These are phyloP conservation scores for Oligia latruncula DNA, from an alignment of 2,888 invertebrate species.

Conservation along the genomic window DNA sequence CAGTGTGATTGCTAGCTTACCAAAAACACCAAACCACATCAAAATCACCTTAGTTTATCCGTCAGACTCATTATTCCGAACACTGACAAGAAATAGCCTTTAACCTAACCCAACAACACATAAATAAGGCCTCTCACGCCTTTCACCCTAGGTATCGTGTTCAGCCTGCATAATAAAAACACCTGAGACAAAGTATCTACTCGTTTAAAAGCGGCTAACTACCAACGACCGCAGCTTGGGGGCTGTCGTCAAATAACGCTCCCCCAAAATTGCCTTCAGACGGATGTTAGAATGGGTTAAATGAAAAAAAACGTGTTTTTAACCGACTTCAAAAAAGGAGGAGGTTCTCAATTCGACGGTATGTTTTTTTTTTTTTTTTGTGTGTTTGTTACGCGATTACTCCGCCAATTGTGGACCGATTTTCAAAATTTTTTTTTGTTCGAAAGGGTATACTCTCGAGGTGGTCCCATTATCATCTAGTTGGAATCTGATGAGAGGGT, in stretches of 20 bases:
- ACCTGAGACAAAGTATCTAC: conserved; percentile 58
- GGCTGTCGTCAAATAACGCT: conserved; percentile 44
- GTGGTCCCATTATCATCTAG: no score
- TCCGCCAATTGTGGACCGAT: no score
- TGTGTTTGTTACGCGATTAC: no score
- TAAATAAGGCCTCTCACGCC: conserved; percentile 34
- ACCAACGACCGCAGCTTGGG: conserved; percentile 40
- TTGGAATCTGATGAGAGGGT: no score
- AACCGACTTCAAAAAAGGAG: no score
- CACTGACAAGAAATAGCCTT: conserved; percentile 3
- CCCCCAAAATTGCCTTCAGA: conserved; percentile 38
- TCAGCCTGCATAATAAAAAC: conserved; percentile 48
- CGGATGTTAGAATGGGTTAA: neutral
- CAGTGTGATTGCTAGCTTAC: neutral
- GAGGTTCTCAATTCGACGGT: no score
- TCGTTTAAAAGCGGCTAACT: conserved; percentile 44
- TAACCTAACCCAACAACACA: conserved; percentile 11
- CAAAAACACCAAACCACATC: conserved; percentile 8
- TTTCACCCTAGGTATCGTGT: conserved; percentile 38
- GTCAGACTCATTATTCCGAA: neutral
- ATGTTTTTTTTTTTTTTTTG: no score
- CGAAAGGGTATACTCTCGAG: no score
- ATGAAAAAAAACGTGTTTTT: no score
- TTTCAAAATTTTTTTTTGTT: no score
- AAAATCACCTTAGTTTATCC: neutral